Base-by-base conservation (phyloP, 2,888 invertebrate genomes). In the Elmis aenea region DNA sequence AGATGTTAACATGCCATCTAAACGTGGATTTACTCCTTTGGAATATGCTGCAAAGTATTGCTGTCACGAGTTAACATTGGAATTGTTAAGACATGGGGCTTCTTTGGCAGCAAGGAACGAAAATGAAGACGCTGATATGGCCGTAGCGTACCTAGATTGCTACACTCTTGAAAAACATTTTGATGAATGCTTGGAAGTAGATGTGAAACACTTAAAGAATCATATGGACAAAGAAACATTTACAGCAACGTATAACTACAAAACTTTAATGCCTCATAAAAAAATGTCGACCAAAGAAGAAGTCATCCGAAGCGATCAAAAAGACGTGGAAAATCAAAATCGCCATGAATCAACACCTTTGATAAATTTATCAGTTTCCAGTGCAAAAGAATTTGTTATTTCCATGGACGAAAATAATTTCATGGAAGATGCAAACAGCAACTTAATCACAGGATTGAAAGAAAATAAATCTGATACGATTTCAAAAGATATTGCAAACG, bases 81-180 rank as follows among this genome's bases (percentile, higher is more conserved):
- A 23, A 5, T 2, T 23, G 8, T 12, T 23, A 23, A 23, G 12
- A 23, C 23, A 23, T 8, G 23, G 23, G n/a, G 23, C 23, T 23
- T 23, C 23, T 6, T 23, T 23, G 9, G 23, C 23, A 10, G 2
- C 12, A 23, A 23, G 23, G 23, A 23, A 4, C 3, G 10, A 10
- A 10, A 23, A 12, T 8, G 23, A 23, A 5, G 12, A 23, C 6
- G 4, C 9, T 23, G 12, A 6, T 9, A 5, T 23, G 12, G 5
- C 12, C 5, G 23, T 23, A 2, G 23, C 10, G 6, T 23, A 6
- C 3, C 10, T 23, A n/a, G 23, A 23, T 12, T 11, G 23, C 12
- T 23, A 10, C 9, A 23, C 23, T n/a, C 12, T 23, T 5, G 12
- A 23, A 23, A 23, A 23, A 23, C 23, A 23, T 9, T 23, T 23